phyloP scores from a whole-genome alignment of 2,113 vertebrate genomes.

The Mesitornis unicolor region DNA sequence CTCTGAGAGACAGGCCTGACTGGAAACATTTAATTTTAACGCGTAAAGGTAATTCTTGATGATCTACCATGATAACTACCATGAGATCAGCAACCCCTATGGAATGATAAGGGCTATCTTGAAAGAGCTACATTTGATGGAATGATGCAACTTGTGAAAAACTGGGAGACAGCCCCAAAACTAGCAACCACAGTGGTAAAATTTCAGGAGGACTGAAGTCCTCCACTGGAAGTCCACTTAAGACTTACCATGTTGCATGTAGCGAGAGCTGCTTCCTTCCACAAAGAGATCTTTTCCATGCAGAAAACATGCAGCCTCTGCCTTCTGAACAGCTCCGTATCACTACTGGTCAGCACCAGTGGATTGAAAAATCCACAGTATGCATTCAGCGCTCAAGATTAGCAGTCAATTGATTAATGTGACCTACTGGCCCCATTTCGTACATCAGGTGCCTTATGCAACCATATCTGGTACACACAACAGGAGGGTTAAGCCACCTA shows the following conservation, averaged over 20 bases:
- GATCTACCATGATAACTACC: background rate
- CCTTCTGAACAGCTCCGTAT: background rate
- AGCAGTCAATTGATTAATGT: background rate
- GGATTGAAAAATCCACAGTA: background rate
- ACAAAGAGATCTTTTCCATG: fast-evolving
- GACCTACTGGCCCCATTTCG: background rate
- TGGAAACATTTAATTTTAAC: background rate
- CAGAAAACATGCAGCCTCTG: fast-evolving
- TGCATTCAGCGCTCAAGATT: fast-evolving
- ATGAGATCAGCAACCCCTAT: background rate
- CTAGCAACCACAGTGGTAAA: background rate
- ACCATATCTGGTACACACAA: background rate
- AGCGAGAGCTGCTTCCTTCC: background rate
- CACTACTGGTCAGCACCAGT: background rate
- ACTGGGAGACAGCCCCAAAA: background rate
- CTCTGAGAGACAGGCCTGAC: background rate
- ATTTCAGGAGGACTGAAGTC: background rate
- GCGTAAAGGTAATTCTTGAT: background rate
- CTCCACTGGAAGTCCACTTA: background rate
- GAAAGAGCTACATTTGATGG: background rate
- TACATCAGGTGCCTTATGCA: background rate
- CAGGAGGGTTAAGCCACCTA: background rate
- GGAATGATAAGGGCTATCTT: background rate
- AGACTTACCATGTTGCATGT: fast-evolving
- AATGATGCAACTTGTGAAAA: background rate